Percentiles rank a stretch among this genome's conserved stretches.
Evolutionary conservation across 2,113 vertebrate genomes (phyloP).

Genomic region (Percopsis transmontana): DNA sequence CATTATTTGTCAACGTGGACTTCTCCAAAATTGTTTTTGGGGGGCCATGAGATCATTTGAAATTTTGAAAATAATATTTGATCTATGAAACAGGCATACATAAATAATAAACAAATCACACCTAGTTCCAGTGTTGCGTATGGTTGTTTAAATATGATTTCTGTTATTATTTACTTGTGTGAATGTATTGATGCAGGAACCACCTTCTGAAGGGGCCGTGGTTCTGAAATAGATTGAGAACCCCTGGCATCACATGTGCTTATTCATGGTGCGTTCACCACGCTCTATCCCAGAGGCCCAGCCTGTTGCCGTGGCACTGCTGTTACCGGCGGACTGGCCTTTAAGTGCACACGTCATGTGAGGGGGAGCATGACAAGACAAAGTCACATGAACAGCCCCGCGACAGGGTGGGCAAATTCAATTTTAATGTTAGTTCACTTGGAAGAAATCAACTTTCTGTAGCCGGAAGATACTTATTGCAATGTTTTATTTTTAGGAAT

Average conservation of each 20-base stretch:
- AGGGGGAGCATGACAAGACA: conserved; percentile 19
- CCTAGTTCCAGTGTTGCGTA: too few species aligned
- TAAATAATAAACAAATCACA: too few species aligned
- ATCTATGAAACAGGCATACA: too few species aligned
- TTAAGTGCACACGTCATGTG: conserved; percentile 32
- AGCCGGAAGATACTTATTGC: background rate
- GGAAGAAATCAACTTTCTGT: background rate
- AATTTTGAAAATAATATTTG: too few species aligned
- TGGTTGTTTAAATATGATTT: background rate
- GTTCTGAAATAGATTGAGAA: background rate
- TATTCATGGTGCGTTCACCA: conserved; percentile 26
- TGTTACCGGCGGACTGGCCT: conserved; percentile 23
- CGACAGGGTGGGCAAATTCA: background rate
- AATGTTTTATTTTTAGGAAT: background rate
- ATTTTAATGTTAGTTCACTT: background rate
- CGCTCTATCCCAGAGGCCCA: conserved; percentile 10
- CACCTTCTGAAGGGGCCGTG: too few species aligned
- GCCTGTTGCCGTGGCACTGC: conserved; percentile 29
- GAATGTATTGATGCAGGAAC: background rate
- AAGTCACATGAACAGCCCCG: conserved; percentile 17
- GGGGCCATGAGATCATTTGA: too few species aligned
- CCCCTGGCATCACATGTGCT: conserved; percentile 30
- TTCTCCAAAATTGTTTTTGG: too few species aligned
- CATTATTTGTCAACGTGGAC: too few species aligned
- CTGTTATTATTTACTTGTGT: background rate